Percentiles rank a stretch among this genome's conserved stretches.
phyloP scores from a whole-genome alignment of 2,888 invertebrate genomes.

The Drosophila nigricruria region DNA sequence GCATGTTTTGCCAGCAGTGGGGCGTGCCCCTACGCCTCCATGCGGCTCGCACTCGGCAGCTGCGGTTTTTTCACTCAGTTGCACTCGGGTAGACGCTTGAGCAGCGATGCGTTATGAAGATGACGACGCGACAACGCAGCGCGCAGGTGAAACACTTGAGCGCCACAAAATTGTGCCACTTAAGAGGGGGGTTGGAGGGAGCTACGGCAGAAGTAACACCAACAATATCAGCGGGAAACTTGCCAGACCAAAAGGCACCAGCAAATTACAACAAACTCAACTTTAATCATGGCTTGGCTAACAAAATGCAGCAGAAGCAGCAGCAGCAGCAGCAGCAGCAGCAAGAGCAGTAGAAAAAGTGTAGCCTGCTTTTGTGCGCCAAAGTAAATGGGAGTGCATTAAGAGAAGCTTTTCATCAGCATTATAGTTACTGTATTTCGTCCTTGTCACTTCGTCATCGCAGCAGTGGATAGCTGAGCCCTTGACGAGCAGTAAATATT shows the following conservation, averaged over 20 bases:
- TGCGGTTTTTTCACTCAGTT: conserved; percentile 76
- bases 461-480: conserved; percentile 61
- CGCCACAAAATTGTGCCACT: conserved; percentile 75
- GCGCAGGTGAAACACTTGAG: conserved; percentile 52
- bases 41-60: conserved; percentile 35
- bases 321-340: neutral
- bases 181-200: conserved; percentile 39
- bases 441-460: conserved; percentile 53
- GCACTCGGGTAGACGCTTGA: conserved; percentile 72
- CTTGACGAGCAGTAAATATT: conserved; percentile 75
- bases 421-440: conserved; percentile 34
- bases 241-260: conserved; percentile 39
- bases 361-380: conserved; percentile 53
- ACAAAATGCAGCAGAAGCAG: conserved; percentile 46
- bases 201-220: conserved; percentile 24
- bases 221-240: conserved; percentile 39
- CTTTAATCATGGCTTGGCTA: conserved; percentile 70
- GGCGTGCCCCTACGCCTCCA: conserved; percentile 1
- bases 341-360: conserved; percentile 15
- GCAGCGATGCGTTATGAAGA: conserved; percentile 75
- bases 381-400: conserved; percentile 70
- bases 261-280: conserved; percentile 72
- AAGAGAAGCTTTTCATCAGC: conserved; percentile 74
- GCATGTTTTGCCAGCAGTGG: conserved; percentile 60
- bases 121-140: conserved; percentile 36